phyloP scores from a whole-genome alignment of 1,140 invertebrate species.

The Polyergus mexicanus region DNA sequence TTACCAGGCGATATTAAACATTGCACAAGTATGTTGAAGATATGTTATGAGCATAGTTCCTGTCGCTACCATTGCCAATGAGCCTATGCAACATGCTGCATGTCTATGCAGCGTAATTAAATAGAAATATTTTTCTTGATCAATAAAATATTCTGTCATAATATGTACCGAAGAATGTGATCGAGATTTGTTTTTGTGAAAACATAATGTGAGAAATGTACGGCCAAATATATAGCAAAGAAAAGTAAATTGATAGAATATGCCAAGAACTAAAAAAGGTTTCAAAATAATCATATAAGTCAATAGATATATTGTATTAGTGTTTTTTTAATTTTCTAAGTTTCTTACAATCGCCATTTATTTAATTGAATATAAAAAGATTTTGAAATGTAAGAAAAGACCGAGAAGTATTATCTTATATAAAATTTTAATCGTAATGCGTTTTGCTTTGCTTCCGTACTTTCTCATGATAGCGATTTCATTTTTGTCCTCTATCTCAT shows the following conservation, averaged over 20 bases:
- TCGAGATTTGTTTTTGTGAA: neutral
- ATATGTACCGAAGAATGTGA: neutral
- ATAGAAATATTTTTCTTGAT: constrained; percentile 9
- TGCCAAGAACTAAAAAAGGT: neutral
- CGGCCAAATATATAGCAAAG: neutral
- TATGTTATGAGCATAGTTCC: constrained; percentile 21
- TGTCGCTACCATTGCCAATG: neutral
- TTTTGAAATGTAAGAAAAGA: neutral
- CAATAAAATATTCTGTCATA: constrained; percentile 17
- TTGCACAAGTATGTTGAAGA: constrained; percentile 14
- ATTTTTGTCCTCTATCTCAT: neutral
- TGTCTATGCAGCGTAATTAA: neutral
- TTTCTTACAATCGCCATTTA: neutral
- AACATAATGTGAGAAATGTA: neutral
- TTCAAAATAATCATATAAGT: constrained; percentile 7
- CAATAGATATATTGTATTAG: neutral
- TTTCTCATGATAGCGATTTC: constrained; percentile 36
- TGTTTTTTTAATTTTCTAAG: neutral
- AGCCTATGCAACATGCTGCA: neutral
- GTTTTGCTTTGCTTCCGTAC: neutral
- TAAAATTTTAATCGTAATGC: neutral
- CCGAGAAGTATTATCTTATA: neutral
- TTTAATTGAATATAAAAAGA: neutral
- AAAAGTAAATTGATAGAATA: neutral
- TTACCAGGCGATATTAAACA: constrained; percentile 24